Evolutionary conservation across 2,113 vertebrate genomes (phyloP), one percentile per base, ranked within the genome.

Genomic region (Macrotis lagotis): DNA sequence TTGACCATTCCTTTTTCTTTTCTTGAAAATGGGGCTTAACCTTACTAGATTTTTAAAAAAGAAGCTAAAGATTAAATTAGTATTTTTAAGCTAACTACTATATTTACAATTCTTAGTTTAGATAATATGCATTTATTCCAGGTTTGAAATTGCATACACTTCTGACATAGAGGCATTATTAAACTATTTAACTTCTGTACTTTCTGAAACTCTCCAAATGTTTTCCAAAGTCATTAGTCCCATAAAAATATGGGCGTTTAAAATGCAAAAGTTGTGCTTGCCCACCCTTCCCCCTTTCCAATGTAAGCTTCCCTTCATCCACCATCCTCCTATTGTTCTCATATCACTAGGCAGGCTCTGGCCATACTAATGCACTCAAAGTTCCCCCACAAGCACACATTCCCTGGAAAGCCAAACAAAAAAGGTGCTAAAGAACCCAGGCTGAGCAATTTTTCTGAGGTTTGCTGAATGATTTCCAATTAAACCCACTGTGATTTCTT

Each of bases 381-480:
- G n/a, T 50, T 48, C 12, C 26, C 51, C 50, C 26, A 25, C 0
- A 59, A 50, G 28, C 37, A 93, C 83, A 89, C 91, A 92, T 92
- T 91, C 49, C 50, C n/a, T 89, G 37, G 92, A 59, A 97, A 95
- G 92, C 50, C 59, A 89, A 94, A 94, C 90, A 94, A 93, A 51
- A 94, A 95, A 8, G 31, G 22, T 19, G 26, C n/a, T 88, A 93
- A 91, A 9, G 19, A 90, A 51, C 48, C 91, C 92, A 93, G 26
- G 14, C 50, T 48, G 50, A 89, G 25, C 51, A 50, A 31, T 66
- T 92, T 92, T 8, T 93, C 93, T 96, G 89, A 53, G 88, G 50
- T 83, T 88, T 48, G 28, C 4, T 90, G 92, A 92, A 59, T 97
- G 55, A 48, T 90, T 96, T 94, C 26, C 66, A 94, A 14, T 93